Evolutionary conservation across 2,113 vertebrate species (phyloP).

Genomic region (Sclerurus mexicanus): DNA sequence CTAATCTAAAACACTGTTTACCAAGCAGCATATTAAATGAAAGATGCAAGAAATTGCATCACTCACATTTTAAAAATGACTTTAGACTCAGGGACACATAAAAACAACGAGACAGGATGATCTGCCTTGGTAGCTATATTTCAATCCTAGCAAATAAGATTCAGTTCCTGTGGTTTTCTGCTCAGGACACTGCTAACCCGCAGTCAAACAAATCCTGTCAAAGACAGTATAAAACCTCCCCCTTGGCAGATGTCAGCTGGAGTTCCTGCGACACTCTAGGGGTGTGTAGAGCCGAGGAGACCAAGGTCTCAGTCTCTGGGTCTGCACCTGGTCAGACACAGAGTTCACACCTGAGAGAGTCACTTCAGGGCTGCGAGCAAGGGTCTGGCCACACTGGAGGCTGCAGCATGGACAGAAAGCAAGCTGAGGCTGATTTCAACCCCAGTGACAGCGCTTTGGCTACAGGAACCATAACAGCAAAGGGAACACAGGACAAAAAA

Average conservation of each 20-base stretch:
- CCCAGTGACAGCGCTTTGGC: accelerated
- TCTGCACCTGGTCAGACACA: not conserved
- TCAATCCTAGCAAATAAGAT: conserved; percentile 62
- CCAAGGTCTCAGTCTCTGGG: not conserved
- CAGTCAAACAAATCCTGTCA: not conserved
- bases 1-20: conserved; percentile 83
- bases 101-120: conserved; percentile 58
- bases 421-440: not conserved
- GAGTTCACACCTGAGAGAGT: not conserved
- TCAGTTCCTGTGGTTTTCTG: conserved; percentile 56
- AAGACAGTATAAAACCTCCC: conserved; percentile 5
- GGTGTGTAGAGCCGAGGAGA: not conserved
- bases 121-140: conserved; percentile 56
- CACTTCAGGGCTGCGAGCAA: not conserved
- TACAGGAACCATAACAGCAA: not conserved
- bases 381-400: accelerated
- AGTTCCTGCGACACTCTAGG: not conserved
- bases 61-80: conserved; percentile 79
- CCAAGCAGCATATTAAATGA: conserved; percentile 80
- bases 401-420: not conserved
- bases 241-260: not conserved
- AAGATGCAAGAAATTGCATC: conserved; percentile 80
- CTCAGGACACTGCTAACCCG: conserved; percentile 40
- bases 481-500: not conserved
- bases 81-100: conserved; percentile 72